A percentile compares a stretch with the other conserved stretches of the same genome.
Evolutionary conservation across 2,113 vertebrate species (phyloP).

Genomic region (Alosa alosa): DNA sequence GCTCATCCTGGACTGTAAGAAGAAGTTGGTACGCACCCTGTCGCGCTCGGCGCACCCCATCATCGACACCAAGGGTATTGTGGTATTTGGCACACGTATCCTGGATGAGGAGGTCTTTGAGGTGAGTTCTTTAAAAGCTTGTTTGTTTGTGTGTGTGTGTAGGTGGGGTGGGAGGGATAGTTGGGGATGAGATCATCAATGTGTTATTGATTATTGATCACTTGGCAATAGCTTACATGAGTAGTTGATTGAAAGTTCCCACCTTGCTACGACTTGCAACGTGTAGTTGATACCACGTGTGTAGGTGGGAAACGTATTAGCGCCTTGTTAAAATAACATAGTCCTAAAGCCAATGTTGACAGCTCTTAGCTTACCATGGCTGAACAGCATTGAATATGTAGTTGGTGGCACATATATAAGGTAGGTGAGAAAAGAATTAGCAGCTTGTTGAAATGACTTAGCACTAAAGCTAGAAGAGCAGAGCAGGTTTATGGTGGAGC

Average conservation of each 20-base stretch:
- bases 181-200: not conserved
- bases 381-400: no score
- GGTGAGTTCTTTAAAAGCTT: conserved; percentile 68
- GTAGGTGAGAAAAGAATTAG: not conserved
- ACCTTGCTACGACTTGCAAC: no score
- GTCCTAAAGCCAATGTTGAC: not conserved
- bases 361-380: no score
- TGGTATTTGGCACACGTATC: conserved; percentile 95
- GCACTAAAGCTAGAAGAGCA: not conserved
- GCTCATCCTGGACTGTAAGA: conserved; percentile 93
- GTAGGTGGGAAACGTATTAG: not conserved
- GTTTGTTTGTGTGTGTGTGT: not conserved
- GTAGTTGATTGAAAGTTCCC: not conserved
- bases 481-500: not conserved
- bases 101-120: conserved; percentile 97
- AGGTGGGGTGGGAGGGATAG: not conserved
- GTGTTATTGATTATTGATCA: not conserved
- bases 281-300: not conserved
- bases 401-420: not conserved
- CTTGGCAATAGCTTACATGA: not conserved
- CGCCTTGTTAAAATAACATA: not conserved
- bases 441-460: not conserved
- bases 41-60: conserved; percentile 82
- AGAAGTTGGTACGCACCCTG: conserved; percentile 82
- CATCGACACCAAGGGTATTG: conserved; percentile 91